These are phyloP conservation scores for Cotesia congregata DNA, from an alignment of 2,888 invertebrate species.

Conservation along the genomic window DNA sequence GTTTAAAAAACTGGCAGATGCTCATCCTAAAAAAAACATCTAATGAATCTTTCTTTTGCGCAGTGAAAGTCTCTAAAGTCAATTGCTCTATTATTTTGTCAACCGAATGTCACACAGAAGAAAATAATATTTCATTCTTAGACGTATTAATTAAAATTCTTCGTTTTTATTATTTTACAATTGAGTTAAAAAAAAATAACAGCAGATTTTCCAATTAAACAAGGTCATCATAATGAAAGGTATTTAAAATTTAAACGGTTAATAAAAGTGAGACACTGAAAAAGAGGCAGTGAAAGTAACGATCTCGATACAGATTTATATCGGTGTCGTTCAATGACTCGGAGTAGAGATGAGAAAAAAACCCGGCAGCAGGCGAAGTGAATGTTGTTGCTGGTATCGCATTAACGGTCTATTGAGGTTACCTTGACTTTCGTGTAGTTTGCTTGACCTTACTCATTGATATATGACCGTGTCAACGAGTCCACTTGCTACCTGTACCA, in stretches of 20 bases:
- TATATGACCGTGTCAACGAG: neutral
- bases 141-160: neutral
- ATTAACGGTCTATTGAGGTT: slow-evolving; percentile 19
- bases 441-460: slow-evolving; percentile 15
- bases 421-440: slow-evolving; percentile 28
- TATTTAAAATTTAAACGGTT: slow-evolving; percentile 6
- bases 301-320: slow-evolving; percentile 50
- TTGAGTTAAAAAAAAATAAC: no score
- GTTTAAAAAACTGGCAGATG: slow-evolving; percentile 39
- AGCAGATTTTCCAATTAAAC: slow-evolving; percentile 30
- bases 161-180: no score
- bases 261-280: slow-evolving; percentile 30
- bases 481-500: neutral
- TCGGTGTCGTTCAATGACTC: slow-evolving; percentile 27
- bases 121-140: neutral
- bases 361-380: slow-evolving; percentile 26
- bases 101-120: neutral
- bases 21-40: slow-evolving; percentile 28
- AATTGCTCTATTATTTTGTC: slow-evolving; percentile 30
- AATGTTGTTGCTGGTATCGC: slow-evolving; percentile 15
- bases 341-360: slow-evolving; percentile 22
- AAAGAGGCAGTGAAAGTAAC: slow-evolving; percentile 61
- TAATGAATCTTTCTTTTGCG: neutral
- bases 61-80: slow-evolving; percentile 60
- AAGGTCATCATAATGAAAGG: slow-evolving; percentile 14